Conservation (phyloP, 2,888 invertebrate genomes). For the Stenchaetothrips biformis region DNA sequence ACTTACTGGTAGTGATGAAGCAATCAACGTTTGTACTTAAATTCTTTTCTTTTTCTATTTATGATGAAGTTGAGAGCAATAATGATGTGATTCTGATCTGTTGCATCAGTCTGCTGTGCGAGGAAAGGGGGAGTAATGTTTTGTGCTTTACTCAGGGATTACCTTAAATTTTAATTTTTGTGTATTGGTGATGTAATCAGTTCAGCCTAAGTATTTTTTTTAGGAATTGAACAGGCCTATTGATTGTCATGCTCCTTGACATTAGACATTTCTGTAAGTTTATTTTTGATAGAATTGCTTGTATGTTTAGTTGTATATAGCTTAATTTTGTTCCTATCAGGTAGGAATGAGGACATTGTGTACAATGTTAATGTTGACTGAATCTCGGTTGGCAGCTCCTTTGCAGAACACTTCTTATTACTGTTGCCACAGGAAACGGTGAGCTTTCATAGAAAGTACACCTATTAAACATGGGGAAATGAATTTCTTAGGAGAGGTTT, state of each 20-base stretch:
- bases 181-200: not conserved
- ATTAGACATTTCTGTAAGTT: not conserved
- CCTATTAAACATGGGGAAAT: no score
- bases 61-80: not conserved
- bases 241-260: not conserved
- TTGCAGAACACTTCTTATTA: not conserved
- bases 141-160: constrained; percentile 3
- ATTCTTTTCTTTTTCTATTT: not conserved
- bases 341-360: not conserved
- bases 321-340: not conserved
- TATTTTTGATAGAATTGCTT: constrained; percentile 8
- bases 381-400: not conserved
- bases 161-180: not conserved
- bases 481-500: no score
- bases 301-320: not conserved
- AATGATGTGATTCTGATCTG: not conserved
- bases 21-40: not conserved
- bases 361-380: not conserved
- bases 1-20: not conserved
- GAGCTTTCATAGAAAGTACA: no score
- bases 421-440: no score
- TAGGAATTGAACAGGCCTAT: not conserved
- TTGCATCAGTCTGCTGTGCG: not conserved
- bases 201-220: not conserved
- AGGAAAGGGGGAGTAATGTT: not conserved